Conservation (phyloP, 2,113 vertebrate species). For the Thamnaconus septentrionalis region DNA sequence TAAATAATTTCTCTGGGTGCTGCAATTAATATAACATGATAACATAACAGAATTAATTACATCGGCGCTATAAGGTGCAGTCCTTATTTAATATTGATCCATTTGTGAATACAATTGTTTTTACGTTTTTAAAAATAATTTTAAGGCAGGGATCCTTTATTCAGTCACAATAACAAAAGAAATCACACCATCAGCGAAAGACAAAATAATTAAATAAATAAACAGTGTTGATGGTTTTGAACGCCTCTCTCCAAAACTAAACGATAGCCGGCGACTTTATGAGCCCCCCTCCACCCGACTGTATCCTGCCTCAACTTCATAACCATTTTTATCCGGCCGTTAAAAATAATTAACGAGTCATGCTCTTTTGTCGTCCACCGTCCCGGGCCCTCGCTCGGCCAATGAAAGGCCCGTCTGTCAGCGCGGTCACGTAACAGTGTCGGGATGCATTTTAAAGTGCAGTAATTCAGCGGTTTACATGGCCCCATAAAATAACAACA, state of each 20-base stretch:
- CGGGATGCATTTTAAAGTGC: constrained; percentile 80
- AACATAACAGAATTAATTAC: background rate
- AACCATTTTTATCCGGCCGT: constrained; percentile 78
- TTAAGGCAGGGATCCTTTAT: too few relatives aligned
- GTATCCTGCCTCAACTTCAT: constrained; percentile 73
- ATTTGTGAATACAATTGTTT: too few relatives aligned
- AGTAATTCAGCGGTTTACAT: constrained; percentile 82
- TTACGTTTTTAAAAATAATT: too few relatives aligned
- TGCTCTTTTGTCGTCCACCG: constrained; percentile 76
- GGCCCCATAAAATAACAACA: constrained; percentile 79
- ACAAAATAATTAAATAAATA: background rate
- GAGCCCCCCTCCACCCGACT: constrained; percentile 58
- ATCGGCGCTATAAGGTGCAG: too few relatives aligned
- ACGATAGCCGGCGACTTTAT: constrained; percentile 47
- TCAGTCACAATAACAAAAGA: too few relatives aligned
- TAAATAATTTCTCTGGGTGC: constrained; percentile 24
- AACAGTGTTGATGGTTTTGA: background rate
- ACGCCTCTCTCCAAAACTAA: too few relatives aligned
- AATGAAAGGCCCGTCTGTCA: constrained; percentile 75
- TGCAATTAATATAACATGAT: constrained; percentile 39
- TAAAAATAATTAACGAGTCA: constrained; percentile 82
- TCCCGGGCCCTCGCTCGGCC: constrained; percentile 68
- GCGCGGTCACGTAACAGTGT: constrained; percentile 76
- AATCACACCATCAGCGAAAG: too few relatives aligned
- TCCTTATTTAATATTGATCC: too few relatives aligned